Percentiles rank a stretch among this genome's conserved stretches.
These are phyloP conservation scores for Teleogryllus oceanicus DNA, from an alignment of 2,888 invertebrate species.

Conservation along the genomic window DNA sequence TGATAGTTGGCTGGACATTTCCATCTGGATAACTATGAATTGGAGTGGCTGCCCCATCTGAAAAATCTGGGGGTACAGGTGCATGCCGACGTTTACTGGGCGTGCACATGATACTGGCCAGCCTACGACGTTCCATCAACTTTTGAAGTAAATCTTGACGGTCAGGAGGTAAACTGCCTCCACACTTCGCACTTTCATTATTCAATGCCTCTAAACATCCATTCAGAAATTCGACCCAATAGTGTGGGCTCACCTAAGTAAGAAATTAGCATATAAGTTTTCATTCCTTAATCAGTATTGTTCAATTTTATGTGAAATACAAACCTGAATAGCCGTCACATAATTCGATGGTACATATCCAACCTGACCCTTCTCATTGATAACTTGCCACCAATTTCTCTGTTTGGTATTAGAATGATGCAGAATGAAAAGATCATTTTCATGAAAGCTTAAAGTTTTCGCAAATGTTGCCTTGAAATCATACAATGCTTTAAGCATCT, in stretches of 20 bases:
- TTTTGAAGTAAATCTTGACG: constrained; percentile 62
- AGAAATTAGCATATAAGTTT: too few relatives aligned
- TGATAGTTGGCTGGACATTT: neutral
- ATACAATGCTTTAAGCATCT: constrained; percentile 79
- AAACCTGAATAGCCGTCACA: constrained; percentile 73
- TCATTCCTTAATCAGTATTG: too few relatives aligned
- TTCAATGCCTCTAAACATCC: constrained; percentile 61
- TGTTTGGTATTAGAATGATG: constrained; percentile 76
- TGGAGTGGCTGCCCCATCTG: neutral
- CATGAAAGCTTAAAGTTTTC: constrained; percentile 76
- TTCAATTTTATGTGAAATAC: constrained; percentile 25
- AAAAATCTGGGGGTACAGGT: constrained; percentile 30
- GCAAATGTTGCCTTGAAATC: constrained; percentile 81
- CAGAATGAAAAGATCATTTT: constrained; percentile 75
- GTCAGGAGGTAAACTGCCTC: constrained; percentile 51
- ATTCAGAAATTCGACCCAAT: constrained; percentile 57
- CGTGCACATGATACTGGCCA: constrained; percentile 49
- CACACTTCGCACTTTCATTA: constrained; percentile 43
- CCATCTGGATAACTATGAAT: neutral
- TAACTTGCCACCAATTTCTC: constrained; percentile 85
- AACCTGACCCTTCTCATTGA: constrained; percentile 74
- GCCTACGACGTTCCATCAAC: constrained; percentile 63
- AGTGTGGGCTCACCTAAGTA: constrained; percentile 28
- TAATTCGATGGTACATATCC: constrained; percentile 87
- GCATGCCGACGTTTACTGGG: constrained; percentile 23